Conservation (phyloP, 1,140 invertebrate species). For the Ctenoplectra terminalis region DNA sequence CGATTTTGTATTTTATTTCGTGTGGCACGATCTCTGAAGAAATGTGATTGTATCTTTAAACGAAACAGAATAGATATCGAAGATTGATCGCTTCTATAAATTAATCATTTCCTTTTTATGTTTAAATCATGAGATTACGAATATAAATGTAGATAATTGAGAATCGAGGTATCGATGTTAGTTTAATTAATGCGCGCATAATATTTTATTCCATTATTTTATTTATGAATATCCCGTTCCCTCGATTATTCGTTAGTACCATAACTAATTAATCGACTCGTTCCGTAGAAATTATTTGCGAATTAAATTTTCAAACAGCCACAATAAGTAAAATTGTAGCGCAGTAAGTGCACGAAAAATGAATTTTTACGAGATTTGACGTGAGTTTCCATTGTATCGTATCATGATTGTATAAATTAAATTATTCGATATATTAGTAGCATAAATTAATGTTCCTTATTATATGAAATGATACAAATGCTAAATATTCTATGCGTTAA, state of each 20-base stretch:
- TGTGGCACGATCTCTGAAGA: too few relatives aligned
- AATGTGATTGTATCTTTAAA: too few relatives aligned
- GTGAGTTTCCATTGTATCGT: too few relatives aligned
- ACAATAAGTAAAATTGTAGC: too few relatives aligned
- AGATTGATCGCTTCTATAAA: background rate
- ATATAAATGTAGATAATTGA: background rate
- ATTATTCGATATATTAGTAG: background rate
- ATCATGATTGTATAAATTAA: too few relatives aligned
- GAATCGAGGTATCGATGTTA: background rate
- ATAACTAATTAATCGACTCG: background rate
- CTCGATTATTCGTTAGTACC: background rate
- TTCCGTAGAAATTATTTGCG: background rate
- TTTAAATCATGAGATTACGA: background rate
- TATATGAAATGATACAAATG: background rate
- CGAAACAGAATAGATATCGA: background rate
- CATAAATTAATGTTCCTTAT: background rate
- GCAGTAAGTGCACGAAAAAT: too few relatives aligned
- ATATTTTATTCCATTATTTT: background rate
- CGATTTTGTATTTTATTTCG: too few relatives aligned
- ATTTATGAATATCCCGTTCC: background rate
- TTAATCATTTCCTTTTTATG: background rate
- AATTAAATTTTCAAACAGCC: background rate
- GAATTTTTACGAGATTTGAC: too few relatives aligned
- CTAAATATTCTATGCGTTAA: too few relatives aligned
- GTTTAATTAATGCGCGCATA: background rate